These are phyloP conservation scores for Dicyrtoma fusca DNA, from an alignment of 2,888 invertebrate species.

Conservation along the genomic window DNA sequence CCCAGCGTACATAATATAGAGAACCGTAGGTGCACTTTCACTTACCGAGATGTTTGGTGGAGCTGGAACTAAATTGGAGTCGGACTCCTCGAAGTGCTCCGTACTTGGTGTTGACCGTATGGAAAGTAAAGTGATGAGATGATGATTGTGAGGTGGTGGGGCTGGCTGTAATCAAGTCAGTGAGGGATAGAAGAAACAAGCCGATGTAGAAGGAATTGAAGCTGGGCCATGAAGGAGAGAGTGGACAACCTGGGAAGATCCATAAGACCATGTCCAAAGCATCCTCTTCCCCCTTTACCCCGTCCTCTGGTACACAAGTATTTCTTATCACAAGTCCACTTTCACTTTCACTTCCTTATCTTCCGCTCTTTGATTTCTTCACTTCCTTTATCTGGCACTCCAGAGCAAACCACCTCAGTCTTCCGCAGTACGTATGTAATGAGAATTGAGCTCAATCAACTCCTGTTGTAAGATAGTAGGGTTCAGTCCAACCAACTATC, in stretches of 20 bases:
- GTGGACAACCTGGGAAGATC: slow-evolving; percentile 53
- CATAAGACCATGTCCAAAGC: slow-evolving; percentile 56
- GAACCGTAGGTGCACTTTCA: not conserved
- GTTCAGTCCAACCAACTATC: not conserved
- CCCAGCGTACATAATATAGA: not conserved
- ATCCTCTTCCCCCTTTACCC: slow-evolving; percentile 42
- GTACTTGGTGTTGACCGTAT: slow-evolving; percentile 53
- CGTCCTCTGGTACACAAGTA: not conserved
- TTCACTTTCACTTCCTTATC: not conserved
- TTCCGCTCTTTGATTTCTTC: slow-evolving; percentile 3
- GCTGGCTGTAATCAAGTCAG: slow-evolving; percentile 42
- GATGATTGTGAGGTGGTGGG: slow-evolving; percentile 41
- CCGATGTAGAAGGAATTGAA: slow-evolving; percentile 42
- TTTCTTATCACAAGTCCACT: not conserved
- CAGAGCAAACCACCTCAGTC: too few relatives aligned
- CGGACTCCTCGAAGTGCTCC: slow-evolving; percentile 52
- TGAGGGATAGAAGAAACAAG: slow-evolving; percentile 37
- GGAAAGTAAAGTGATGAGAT: slow-evolving; percentile 42
- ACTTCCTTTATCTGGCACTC: not conserved
- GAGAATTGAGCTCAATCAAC: too few relatives aligned
- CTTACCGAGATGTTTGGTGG: slow-evolving; percentile 53
- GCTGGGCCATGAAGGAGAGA: slow-evolving; percentile 42
- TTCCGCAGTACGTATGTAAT: too few relatives aligned
- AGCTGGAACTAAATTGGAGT: slow-evolving; percentile 53
- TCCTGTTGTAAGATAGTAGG: too few relatives aligned